Evolutionary conservation across 2,888 invertebrate genomes (phyloP), one percentile per base, ranked within the genome.

Genomic region (Brenthis daphne): DNA sequence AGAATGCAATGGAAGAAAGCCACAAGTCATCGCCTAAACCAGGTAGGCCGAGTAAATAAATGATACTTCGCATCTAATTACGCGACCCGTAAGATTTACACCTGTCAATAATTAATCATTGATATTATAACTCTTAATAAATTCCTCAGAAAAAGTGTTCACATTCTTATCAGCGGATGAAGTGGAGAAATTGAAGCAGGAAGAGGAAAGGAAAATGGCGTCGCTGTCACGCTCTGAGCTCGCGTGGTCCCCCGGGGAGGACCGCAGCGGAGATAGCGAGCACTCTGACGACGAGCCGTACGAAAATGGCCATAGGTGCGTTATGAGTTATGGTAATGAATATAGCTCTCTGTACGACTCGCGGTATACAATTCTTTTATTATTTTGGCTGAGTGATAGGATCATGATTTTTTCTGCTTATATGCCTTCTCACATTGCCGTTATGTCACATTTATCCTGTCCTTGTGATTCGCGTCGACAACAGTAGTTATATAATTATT

Each of bases 1-100:
- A 99, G 93, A 96, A 96, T 85, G 98, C 98, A 73, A 98, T 99
- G 95, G 97, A 98, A 91, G 97, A 98, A 87, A 96, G 96, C 87
- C 95, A 96, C 78, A 96, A 97, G 89, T 96, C 97, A 74, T 95
- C 96, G 78, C 95, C 96, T 64, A 97, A 97, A 92, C 95, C 96
- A 94, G 97, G 97, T 97, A 79, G 60, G 4, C 1, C 13, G 11
- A 33, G 33, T 12, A 12, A 60, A 29, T 5, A 33, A 50, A 12
- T 6, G 8, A 20, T 24, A 54, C 1, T 33, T 6, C 14, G 0
- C 2, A 5, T 5, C 29, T 5, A 4, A 4, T 29, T 29, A 29
- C 29, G 29, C 5, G 29, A 29, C 29, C 3, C 29, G 29, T 29
- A 29, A 5, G 29, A 29, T 29, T 29, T 29, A 29, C 29, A 29